Conservation (phyloP, 2,113 vertebrate species). For the Atlantisia rogersi region DNA sequence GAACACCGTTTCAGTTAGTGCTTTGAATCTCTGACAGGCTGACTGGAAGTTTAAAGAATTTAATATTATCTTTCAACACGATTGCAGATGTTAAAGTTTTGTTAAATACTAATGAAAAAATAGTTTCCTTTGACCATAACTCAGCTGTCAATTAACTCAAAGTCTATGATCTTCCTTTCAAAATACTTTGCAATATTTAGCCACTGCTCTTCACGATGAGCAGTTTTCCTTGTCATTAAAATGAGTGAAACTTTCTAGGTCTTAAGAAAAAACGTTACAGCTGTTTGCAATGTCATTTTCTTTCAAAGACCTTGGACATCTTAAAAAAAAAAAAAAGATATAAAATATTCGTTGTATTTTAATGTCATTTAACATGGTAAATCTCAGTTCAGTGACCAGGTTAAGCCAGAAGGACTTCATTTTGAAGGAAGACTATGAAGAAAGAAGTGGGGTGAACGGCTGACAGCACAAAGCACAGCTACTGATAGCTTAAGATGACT, state of each 20-base stretch:
- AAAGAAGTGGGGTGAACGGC: not conserved
- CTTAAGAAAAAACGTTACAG: not conserved
- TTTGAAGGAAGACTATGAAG: not conserved
- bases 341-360: not conserved
- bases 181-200: not conserved
- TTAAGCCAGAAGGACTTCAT: not conserved
- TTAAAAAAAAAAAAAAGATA: not conserved
- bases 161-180: not conserved
- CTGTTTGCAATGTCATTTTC: not conserved
- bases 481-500: not conserved
- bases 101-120: conserved; percentile 15
- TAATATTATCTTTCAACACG: not conserved
- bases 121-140: not conserved
- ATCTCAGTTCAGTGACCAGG: not conserved
- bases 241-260: not conserved
- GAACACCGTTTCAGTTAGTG: not conserved
- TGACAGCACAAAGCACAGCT: not conserved
- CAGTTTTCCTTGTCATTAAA: not conserved
- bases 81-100: not conserved
- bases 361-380: not conserved
- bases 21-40: not conserved
- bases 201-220: not conserved
- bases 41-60: not conserved
- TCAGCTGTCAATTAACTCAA: not conserved
- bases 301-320: not conserved